Percentiles rank a stretch among this genome's conserved stretches.
These are phyloP conservation scores for Pocillopora meandrina DNA, from an alignment of 92 coral and sea anemone genomes.

Conservation along the genomic window DNA sequence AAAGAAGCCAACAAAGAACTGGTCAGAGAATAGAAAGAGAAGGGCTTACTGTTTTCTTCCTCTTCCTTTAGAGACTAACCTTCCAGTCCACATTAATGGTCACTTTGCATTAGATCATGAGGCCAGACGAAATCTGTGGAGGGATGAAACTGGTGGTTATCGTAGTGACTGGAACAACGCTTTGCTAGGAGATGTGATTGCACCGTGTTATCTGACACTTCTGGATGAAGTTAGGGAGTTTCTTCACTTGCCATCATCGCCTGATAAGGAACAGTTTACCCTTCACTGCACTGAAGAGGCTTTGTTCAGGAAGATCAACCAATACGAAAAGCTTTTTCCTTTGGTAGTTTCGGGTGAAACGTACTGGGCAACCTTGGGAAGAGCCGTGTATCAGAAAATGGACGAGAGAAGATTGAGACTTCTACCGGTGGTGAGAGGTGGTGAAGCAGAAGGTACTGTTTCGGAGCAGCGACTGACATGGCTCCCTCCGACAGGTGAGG, in stretches of 20 bases:
- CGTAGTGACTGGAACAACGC: slow-evolving; percentile 69
- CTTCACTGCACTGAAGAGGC: neutral
- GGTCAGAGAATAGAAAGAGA: neutral
- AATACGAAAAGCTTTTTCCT: slow-evolving; percentile 69
- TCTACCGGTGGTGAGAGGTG: slow-evolving; percentile 62
- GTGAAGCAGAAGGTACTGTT: neutral
- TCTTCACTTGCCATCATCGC: slow-evolving; percentile 11
- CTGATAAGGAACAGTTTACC: neutral
- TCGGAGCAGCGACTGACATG: slow-evolving; percentile 27
- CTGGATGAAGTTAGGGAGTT: slow-evolving; percentile 41
- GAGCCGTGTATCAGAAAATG: slow-evolving; percentile 67
- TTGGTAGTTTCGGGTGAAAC: slow-evolving; percentile 8
- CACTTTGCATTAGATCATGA: slow-evolving; percentile 81
- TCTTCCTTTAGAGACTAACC: slow-evolving; percentile 68
- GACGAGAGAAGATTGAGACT: slow-evolving; percentile 40
- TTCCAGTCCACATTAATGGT: slow-evolving; percentile 89
- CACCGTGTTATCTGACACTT: slow-evolving; percentile 67
- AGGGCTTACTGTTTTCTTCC: slow-evolving; percentile 93
- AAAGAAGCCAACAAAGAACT: neutral
- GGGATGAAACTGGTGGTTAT: slow-evolving; percentile 8
- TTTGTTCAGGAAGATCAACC: slow-evolving; percentile 9
- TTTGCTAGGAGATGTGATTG: slow-evolving; percentile 54
- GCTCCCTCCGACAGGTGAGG: slow-evolving; percentile 71
- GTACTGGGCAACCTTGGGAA: slow-evolving; percentile 62
- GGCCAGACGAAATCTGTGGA: slow-evolving; percentile 60